These are phyloP conservation scores for Urophycis tenuis DNA, from an alignment of 2,797 vertebrate species.

Conservation along the genomic window DNA sequence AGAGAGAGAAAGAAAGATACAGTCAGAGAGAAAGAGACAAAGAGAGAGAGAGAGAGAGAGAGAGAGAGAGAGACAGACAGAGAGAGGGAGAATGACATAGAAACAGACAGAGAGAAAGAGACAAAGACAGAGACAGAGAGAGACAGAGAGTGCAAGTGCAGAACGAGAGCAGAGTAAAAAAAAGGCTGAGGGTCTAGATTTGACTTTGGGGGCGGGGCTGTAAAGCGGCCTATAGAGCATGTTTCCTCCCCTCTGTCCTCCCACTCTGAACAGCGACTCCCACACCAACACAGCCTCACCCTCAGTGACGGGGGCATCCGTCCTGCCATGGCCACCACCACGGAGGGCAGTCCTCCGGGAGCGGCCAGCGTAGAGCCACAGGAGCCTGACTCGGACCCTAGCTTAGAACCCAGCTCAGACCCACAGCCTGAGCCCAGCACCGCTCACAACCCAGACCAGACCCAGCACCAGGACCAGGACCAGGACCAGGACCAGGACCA, in stretches of 20 bases:
- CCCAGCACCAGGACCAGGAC: too few species aligned
- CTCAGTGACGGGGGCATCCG: conserved; percentile 62
- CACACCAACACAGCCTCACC: conserved; percentile 46
- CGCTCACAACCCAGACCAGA: conserved; percentile 5
- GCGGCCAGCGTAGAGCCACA: conserved; percentile 39
- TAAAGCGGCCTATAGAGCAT: conserved; percentile 48
- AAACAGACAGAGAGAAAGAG: not conserved
- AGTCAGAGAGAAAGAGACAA: not conserved
- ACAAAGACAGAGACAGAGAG: not conserved
- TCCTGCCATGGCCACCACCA: conserved; percentile 62
- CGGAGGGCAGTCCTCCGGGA: conserved; percentile 49
- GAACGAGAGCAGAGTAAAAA: not conserved
- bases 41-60: not conserved
- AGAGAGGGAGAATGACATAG: too few species aligned
- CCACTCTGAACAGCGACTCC: conserved; percentile 61
- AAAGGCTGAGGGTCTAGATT: not conserved
- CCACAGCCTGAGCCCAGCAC: conserved; percentile 43
- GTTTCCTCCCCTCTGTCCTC: conserved; percentile 61
- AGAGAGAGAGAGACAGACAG: too few species aligned
- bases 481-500: too few species aligned
- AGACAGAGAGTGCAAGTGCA: not conserved
- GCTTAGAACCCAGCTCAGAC: conserved; percentile 44
- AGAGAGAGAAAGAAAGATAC: not conserved
- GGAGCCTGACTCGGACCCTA: conserved; percentile 53
- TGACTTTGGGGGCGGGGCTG: conserved; percentile 11